Conservation (phyloP, 2,888 invertebrate genomes). For the Formica aserva region DNA sequence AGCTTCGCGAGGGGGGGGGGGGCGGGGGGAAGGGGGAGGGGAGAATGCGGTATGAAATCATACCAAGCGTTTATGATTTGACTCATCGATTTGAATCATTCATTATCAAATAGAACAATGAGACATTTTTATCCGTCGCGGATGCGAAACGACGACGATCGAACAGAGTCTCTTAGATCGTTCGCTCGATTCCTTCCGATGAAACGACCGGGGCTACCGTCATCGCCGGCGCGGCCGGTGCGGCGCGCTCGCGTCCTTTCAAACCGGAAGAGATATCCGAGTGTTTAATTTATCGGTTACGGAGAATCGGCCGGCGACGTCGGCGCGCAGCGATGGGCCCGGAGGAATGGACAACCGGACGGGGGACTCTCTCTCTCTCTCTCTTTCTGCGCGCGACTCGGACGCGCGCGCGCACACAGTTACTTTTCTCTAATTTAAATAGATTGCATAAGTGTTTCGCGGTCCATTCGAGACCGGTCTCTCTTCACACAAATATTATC, state of each 20-base stretch:
- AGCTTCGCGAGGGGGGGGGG: neutral
- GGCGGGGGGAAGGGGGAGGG: too few relatives aligned
- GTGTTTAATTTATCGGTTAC: slow-evolving; percentile 75
- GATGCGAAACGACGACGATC: neutral
- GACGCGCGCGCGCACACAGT: neutral
- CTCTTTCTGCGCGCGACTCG: slow-evolving; percentile 20
- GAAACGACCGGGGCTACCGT: neutral
- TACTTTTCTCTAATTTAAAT: slow-evolving; percentile 50
- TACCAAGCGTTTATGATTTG: slow-evolving; percentile 23
- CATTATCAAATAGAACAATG: slow-evolving; percentile 23
- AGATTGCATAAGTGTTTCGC: slow-evolving; percentile 37
- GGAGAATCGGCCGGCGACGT: slow-evolving; percentile 58
- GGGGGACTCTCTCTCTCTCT: neutral
- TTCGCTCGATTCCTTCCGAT: slow-evolving; percentile 36
- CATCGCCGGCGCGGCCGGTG: too few relatives aligned
- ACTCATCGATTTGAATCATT: slow-evolving; percentile 46
- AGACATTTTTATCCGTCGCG: slow-evolving; percentile 16
- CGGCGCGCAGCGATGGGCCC: slow-evolving; percentile 22
- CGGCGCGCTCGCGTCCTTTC: slow-evolving; percentile 70
- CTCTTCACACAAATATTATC: slow-evolving; percentile 5
- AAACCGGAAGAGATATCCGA: slow-evolving; percentile 76
- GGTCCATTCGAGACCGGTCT: slow-evolving; percentile 13
- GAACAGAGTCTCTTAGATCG: neutral
- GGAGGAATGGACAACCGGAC: slow-evolving; percentile 14
- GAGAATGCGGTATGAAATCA: slow-evolving; percentile 1